phyloP scores from a whole-genome alignment of 2,113 vertebrate species.

The Grammomys dolichurus region DNA sequence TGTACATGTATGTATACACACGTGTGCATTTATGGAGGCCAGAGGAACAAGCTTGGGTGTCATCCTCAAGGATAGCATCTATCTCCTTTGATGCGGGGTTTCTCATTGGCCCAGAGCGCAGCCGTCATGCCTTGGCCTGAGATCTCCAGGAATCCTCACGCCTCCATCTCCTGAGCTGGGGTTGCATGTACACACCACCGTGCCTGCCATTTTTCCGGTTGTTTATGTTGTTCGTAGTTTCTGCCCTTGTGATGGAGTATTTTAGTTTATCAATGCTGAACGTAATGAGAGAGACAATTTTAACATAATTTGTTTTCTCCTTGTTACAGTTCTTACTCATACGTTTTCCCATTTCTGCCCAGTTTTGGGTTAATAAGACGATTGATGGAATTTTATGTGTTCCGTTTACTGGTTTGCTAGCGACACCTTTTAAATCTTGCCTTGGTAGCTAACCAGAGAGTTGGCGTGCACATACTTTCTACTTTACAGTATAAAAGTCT shows the following conservation, averaged over 20 bases:
- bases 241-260: background rate
- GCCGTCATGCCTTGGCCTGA: background rate
- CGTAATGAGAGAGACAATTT: background rate
- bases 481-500: background rate
- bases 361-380: background rate
- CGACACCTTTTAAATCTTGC: background rate
- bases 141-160: background rate
- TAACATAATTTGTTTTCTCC: background rate
- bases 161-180: background rate
- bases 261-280: background rate
- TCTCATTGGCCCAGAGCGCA: background rate
- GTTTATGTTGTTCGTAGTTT: background rate
- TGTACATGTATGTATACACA: fast-evolving
- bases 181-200: too few species aligned
- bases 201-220: background rate
- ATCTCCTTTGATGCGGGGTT: too few species aligned
- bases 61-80: too few species aligned
- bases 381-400: background rate
- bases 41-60: background rate
- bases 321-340: background rate
- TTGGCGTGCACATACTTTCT: background rate
- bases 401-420: background rate
- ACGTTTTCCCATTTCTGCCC: background rate
- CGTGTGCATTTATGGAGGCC: background rate
- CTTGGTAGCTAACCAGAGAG: background rate